Percentiles rank a stretch among this genome's conserved stretches.
phyloP scores from a whole-genome alignment of 2,113 vertebrate species.

The Atractosteus spatula region DNA sequence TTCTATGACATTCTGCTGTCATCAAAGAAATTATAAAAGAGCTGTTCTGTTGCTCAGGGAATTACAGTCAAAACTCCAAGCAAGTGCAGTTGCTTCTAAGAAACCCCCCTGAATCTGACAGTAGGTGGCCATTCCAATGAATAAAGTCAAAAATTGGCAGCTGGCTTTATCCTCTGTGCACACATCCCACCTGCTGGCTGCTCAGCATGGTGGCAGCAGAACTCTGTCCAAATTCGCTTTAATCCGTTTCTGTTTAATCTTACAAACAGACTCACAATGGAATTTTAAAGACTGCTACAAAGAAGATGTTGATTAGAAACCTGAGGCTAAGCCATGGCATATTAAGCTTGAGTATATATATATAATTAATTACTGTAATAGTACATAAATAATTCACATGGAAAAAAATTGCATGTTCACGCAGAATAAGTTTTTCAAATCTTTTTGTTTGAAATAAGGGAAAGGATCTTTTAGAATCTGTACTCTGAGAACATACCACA shows the following conservation, averaged over 20 bases:
- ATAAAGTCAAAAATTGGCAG: conserved; percentile 2
- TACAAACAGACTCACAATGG: background rate
- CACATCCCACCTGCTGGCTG: background rate
- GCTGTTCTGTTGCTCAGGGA: background rate
- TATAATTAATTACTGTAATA: too few relatives aligned
- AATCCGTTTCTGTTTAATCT: background rate
- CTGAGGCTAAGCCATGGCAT: too few relatives aligned
- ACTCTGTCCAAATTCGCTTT: background rate
- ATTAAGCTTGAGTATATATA: too few relatives aligned
- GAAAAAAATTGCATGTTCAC: too few relatives aligned
- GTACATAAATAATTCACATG: too few relatives aligned
- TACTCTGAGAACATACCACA: too few relatives aligned
- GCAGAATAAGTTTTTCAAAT: too few relatives aligned
- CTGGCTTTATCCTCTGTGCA: background rate
- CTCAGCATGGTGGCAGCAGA: background rate
- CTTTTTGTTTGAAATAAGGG: too few relatives aligned
- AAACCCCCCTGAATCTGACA: background rate
- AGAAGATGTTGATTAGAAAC: too few relatives aligned
- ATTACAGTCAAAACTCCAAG: background rate
- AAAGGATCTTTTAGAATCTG: too few relatives aligned
- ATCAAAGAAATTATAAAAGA: background rate
- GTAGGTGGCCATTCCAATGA: conserved; percentile 3
- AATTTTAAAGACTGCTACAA: too few relatives aligned
- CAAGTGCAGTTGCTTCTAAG: background rate
- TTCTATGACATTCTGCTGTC: background rate